Evolutionary conservation across 2,113 vertebrate species (phyloP), one percentile per base, ranked within the genome.

Genomic region (Danionella cerebrum): DNA sequence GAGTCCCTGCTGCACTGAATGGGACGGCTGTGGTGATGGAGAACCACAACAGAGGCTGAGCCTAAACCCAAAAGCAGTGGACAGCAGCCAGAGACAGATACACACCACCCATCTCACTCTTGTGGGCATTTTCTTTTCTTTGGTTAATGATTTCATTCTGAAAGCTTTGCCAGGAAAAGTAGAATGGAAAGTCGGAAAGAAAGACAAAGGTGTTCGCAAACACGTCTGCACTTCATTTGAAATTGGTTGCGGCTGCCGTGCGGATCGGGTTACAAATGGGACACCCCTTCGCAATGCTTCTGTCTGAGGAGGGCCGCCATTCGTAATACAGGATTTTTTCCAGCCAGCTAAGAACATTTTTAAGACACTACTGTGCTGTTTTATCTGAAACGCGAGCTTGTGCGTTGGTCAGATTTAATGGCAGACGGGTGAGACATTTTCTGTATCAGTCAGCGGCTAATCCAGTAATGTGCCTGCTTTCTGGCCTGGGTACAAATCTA

Each of bases 141-240:
- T 83, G 80, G 84, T 79, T 85, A 83, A 84, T 87, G 82, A 86
- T 88, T 87, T 87, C 82, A 85, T 85, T 85, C 84, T 76, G 78
- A 83, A 79, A 79, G 75, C 68, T 73, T 39, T 73, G 79, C 74
- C 71, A 82, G 79, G 54, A 72, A 75, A 67, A 67, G 63, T 47
- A 55, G 48, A 6, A 62, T 12, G 63, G 39, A 71, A 64, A 54
- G 59, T 45, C 64, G 53, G 65, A 45, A 51, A 70, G 66, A 73
- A 63, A 75, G 50, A 50, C 22, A n/a, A 80, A 77, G 69, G 77
- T 78, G 79, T 79, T 76, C 60, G 77, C 80, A 79, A 81, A 86
- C 79, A 80, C 67, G 63, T 64, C 65, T 55, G 48, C 59, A 50
- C 44, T 33, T 44, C 52, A 69, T 60, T 59, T 76, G 72, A 75